Percentiles rank a stretch among this genome's conserved stretches.
Conservation (phyloP, 2,797 vertebrate species). For the Erpetoichthys calabaricus region DNA sequence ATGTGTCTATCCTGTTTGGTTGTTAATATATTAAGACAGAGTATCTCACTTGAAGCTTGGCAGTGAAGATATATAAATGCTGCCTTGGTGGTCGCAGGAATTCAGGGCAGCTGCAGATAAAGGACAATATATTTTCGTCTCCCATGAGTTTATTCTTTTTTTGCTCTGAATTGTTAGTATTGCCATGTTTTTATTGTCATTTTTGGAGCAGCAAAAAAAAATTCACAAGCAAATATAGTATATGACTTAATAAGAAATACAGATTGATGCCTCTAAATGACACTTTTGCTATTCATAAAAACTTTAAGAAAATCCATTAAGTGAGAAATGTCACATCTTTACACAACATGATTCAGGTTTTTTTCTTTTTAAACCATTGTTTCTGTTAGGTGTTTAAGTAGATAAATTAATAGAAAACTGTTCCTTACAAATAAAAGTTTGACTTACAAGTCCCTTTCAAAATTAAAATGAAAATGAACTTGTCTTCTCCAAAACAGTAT, state of each 20-base stretch:
- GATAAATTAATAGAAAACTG: no score
- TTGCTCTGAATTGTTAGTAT: not conserved
- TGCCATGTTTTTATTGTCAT: not conserved
- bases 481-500: no score
- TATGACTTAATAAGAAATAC: not conserved
- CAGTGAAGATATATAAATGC: conserved; percentile 6
- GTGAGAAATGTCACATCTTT: not conserved
- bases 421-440: no score
- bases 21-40: conserved; percentile 1
- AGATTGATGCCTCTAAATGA: conserved; percentile 1
- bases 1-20: conserved; percentile 13
- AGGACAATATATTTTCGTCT: conserved; percentile 9
- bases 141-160: conserved; percentile 4
- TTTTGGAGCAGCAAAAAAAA: not conserved
- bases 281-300: conserved; percentile 1
- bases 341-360: not conserved
- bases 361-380: not conserved
- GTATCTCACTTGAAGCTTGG: conserved; percentile 10
- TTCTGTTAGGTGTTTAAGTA: no score
- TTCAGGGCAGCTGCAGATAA: conserved; percentile 9
- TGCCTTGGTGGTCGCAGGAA: conserved; percentile 8
- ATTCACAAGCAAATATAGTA: not conserved
- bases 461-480: no score
- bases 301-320: not conserved
- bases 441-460: no score